phyloP scores from a whole-genome alignment of 37 sponge, comb jelly and placozoan genomes.

The Halichondria panicea region DNA sequence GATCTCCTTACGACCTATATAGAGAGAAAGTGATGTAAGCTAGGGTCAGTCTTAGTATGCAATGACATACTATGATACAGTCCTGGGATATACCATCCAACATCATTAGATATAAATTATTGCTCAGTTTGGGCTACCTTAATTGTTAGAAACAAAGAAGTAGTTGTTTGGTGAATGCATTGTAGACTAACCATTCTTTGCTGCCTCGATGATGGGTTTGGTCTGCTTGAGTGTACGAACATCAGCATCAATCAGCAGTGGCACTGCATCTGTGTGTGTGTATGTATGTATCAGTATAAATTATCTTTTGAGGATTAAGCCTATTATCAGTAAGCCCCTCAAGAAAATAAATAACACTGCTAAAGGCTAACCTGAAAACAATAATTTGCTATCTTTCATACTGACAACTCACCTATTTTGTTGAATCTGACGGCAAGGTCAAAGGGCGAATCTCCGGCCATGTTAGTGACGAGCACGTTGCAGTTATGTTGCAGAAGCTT shows the following conservation, averaged over 20 bases:
- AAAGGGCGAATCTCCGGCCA: constrained; percentile 75
- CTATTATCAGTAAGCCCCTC: background rate
- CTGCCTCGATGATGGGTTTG: constrained; percentile 54
- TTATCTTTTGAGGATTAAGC: background rate
- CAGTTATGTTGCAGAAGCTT: constrained; percentile 71
- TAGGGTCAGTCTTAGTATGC: background rate
- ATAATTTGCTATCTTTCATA: background rate
- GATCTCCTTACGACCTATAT: constrained; percentile 53
- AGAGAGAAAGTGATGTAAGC: constrained; percentile 2
- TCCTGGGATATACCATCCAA: no score
- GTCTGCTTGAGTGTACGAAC: constrained; percentile 22
- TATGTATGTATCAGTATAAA: no score
- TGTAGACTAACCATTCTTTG: constrained; percentile 47
- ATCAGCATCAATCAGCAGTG: constrained; percentile 77
- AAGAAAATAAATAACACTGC: background rate
- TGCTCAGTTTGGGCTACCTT: no score
- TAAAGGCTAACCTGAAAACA: background rate
- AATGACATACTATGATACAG: background rate
- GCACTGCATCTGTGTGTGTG: constrained; percentile 78
- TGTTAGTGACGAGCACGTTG: constrained; percentile 37
- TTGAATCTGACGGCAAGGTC: constrained; percentile 79
- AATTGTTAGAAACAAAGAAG: background rate
- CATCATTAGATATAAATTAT: no score
- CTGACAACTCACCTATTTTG: constrained; percentile 55
- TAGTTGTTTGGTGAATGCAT: background rate